These are phyloP conservation scores for Typhlomys cinereus DNA, from an alignment of 2,113 vertebrate species.

Conservation along the genomic window DNA sequence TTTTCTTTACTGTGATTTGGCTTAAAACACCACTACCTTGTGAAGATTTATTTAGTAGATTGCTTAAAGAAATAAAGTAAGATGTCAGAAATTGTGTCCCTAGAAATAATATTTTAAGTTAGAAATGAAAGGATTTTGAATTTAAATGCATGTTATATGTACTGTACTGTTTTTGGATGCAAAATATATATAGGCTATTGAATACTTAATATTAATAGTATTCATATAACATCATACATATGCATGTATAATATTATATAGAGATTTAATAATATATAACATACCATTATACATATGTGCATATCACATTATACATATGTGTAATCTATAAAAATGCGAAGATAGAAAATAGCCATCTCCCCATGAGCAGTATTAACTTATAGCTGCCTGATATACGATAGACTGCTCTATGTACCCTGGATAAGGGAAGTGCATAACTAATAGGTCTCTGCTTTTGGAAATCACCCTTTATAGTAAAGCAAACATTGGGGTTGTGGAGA, in stretches of 20 bases:
- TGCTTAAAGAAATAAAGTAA: conserved; percentile 3
- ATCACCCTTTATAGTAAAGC: background rate
- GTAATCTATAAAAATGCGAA: too few species aligned
- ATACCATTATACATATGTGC: too few species aligned
- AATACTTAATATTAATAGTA: background rate
- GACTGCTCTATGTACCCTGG: background rate
- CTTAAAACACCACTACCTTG: background rate
- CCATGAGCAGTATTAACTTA: background rate
- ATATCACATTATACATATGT: background rate
- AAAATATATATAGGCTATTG: background rate
- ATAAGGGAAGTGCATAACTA: background rate
- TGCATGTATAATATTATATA: too few species aligned
- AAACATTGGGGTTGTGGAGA: too few species aligned
- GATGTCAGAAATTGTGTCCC: background rate
- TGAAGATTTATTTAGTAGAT: background rate
- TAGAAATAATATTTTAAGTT: conserved; percentile 24
- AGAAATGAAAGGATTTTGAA: background rate
- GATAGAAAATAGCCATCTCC: background rate
- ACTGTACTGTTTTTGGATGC: background rate
- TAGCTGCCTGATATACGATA: background rate
- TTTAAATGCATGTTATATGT: conserved; percentile 9
- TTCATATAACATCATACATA: too few species aligned
- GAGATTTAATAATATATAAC: too few species aligned
- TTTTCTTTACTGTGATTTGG: conserved; percentile 31
- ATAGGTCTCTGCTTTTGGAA: background rate